phyloP scores from a whole-genome alignment of 2,888 invertebrate species.

The Aquatica leii region DNA sequence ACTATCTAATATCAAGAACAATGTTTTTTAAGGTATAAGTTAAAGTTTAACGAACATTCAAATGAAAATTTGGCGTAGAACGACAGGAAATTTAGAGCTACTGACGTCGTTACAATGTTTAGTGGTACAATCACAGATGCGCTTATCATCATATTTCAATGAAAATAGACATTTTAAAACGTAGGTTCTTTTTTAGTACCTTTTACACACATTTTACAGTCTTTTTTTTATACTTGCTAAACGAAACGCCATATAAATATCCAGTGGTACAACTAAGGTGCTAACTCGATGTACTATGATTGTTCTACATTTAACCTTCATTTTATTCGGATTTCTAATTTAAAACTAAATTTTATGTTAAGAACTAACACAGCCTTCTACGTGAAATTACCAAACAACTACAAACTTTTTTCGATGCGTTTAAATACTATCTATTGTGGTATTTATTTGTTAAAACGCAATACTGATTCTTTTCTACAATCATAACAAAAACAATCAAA shows the following conservation, averaged over 20 bases:
- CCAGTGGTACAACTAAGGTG: constrained; percentile 32
- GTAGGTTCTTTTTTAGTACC: constrained; percentile 34
- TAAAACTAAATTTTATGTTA: constrained; percentile 14
- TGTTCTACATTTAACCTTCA: constrained; percentile 35
- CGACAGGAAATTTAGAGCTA: constrained; percentile 12
- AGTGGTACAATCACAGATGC: constrained; percentile 50
- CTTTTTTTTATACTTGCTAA: constrained; percentile 17
- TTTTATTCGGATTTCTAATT: too few species aligned
- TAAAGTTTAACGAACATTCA: neutral
- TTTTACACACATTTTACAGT: constrained; percentile 26
- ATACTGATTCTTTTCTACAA: constrained; percentile 28
- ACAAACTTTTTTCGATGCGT: constrained; percentile 6
- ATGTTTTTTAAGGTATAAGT: neutral
- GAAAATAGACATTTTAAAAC: constrained; percentile 35
- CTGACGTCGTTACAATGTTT: constrained; percentile 32
- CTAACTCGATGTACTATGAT: constrained; percentile 38
- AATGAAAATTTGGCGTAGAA: neutral
- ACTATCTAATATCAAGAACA: constrained; percentile 14
- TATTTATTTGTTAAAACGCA: constrained; percentile 1
- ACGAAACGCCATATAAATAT: constrained; percentile 32
- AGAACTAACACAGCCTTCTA: constrained; percentile 40
- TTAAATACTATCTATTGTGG: neutral
- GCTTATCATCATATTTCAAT: constrained; percentile 46
- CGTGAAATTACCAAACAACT: constrained; percentile 31
- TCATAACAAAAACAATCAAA: too few species aligned